phyloP scores from a whole-genome alignment of 2,113 vertebrate species.

The Pelodiscus sinensis region DNA sequence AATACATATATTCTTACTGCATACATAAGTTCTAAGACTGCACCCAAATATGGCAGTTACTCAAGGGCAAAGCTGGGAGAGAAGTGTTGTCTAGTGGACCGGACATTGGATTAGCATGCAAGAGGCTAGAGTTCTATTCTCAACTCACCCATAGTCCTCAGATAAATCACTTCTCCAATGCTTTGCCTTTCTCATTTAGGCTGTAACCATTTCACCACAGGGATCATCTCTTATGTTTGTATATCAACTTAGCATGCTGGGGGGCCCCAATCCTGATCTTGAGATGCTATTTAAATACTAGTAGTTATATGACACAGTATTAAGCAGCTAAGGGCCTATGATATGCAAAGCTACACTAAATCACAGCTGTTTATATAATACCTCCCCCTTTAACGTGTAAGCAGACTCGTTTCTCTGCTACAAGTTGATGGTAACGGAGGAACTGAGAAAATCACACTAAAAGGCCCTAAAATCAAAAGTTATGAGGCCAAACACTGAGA shows the following conservation, averaged over 20 bases:
- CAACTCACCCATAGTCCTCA: background rate
- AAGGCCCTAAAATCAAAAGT: background rate
- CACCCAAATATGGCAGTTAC: background rate
- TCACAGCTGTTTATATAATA: background rate
- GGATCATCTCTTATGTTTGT: rapidly evolving
- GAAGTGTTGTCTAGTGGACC: background rate
- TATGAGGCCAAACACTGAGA: background rate
- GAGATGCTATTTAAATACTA: background rate
- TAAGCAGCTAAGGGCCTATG: background rate
- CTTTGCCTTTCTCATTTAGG: background rate
- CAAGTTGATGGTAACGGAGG: background rate
- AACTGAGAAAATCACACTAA: background rate
- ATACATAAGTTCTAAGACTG: background rate
- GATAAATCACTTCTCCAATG: background rate
- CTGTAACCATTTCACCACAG: background rate
- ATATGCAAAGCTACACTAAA: background rate
- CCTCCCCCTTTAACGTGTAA: background rate
- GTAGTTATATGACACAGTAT: background rate
- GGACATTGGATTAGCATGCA: background rate
- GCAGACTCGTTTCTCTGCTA: background rate
- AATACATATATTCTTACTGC: background rate
- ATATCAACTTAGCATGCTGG: background rate
- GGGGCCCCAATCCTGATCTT: background rate
- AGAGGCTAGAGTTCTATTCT: background rate
- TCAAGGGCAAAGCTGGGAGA: background rate